Evolutionary conservation across 1,140 invertebrate species (phyloP).

Genomic region (Pomacea maculata): DNA sequence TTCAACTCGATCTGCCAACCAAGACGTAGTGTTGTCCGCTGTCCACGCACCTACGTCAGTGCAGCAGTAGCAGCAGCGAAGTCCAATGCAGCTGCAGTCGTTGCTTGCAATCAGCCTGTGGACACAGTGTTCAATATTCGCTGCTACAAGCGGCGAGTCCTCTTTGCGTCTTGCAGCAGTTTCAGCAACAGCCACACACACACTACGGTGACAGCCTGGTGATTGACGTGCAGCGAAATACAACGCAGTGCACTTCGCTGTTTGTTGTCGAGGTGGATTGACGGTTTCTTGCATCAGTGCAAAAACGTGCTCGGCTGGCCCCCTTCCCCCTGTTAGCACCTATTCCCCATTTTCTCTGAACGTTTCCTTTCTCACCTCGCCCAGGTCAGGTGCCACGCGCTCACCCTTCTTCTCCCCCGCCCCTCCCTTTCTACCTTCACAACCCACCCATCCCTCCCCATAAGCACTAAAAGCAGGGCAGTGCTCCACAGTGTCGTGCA

Average conservation of each 20-base stretch:
- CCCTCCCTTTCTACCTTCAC: neutral
- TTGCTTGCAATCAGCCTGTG: neutral
- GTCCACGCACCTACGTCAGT: neutral
- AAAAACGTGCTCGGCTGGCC: too few species aligned
- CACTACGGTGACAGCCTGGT: constrained; percentile 11
- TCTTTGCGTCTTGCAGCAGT: neutral
- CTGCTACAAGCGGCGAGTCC: too few species aligned
- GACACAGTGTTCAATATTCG: neutral
- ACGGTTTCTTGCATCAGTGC: too few species aligned
- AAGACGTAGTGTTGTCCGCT: neutral
- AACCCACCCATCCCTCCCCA: neutral
- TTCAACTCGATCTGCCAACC: neutral
- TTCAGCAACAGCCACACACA: neutral
- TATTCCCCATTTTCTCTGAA: neutral
- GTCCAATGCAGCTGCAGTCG: neutral
- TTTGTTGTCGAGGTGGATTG: too few species aligned
- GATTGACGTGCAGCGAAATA: neutral
- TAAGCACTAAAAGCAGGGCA: constrained; percentile 1
- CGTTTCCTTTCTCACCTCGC: constrained; percentile 13
- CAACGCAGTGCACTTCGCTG: too few species aligned
- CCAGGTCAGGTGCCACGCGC: too few species aligned
- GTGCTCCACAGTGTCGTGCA: neutral
- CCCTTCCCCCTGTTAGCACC: too few species aligned
- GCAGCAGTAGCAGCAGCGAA: neutral
- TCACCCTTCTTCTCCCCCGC: neutral